These are phyloP conservation scores for Daptonema setosum DNA, from an alignment of 2,888 invertebrate species.

Conservation along the genomic window DNA sequence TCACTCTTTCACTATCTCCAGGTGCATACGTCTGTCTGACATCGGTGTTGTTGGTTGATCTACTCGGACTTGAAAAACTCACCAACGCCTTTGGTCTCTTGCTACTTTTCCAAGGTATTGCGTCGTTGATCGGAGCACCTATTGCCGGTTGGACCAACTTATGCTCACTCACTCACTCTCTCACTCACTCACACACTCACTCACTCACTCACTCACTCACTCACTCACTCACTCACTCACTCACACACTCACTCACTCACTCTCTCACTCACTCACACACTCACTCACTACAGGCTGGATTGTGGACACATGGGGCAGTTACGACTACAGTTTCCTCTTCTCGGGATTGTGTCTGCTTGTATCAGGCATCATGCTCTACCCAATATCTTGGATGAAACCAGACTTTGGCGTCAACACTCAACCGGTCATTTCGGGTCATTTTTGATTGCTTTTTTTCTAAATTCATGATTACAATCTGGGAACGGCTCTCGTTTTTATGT, in stretches of 20 bases:
- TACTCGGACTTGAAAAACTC: constrained; percentile 75
- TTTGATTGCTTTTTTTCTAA: no score
- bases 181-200: background rate
- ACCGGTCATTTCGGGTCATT: no score
- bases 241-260: background rate
- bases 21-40: constrained; percentile 67
- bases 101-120: constrained; percentile 79
- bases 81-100: constrained; percentile 92
- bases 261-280: no score
- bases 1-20: no score
- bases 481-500: no score
- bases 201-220: background rate
- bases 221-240: background rate
- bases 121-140: constrained; percentile 61
- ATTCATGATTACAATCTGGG: no score
- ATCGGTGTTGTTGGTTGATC: constrained; percentile 85
- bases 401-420: no score
- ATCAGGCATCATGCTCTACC: constrained; percentile 66
- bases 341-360: constrained; percentile 62
- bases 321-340: constrained; percentile 64
- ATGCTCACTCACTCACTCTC: no score
- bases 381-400: background rate
- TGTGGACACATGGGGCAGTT: constrained; percentile 46
- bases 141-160: constrained; percentile 43
- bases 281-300: constrained; percentile 50